Evolutionary conservation across 2,113 vertebrate genomes (phyloP).

Genomic region (Paedocypris sp.): DNA sequence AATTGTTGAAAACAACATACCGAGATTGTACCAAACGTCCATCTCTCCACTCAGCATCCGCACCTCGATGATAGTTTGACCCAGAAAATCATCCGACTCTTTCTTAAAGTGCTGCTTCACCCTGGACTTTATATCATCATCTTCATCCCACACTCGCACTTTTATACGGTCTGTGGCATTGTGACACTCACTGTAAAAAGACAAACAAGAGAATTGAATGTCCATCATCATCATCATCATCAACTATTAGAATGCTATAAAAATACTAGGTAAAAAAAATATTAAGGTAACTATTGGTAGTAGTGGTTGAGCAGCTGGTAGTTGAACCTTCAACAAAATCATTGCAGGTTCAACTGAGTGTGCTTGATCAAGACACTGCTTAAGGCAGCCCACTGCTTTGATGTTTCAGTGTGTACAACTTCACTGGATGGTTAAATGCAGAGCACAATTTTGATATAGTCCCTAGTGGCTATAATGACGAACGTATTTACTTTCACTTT

Average conservation of each 20-base stretch:
- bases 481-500: no score
- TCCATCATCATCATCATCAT: background rate
- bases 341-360: no score
- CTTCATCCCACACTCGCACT: slow-evolving; percentile 96
- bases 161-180: slow-evolving; percentile 97
- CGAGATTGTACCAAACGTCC: slow-evolving; percentile 98
- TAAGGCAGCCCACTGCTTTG: no score
- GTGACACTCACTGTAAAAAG: slow-evolving; percentile 79
- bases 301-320: no score
- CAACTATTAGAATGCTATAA: background rate
- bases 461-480: no score
- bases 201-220: background rate
- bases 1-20: slow-evolving; percentile 50
- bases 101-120: slow-evolving; percentile 98
- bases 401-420: no score
- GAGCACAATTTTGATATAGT: no score
- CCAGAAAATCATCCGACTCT: slow-evolving; percentile 92
- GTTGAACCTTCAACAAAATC: no score
- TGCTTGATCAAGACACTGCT: no score
- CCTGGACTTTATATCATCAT: slow-evolving; percentile 94
- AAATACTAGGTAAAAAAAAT: no score
- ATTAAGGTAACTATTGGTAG: no score
- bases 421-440: no score
- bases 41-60: slow-evolving; percentile 94
- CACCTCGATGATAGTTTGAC: slow-evolving; percentile 96